Evolutionary conservation across 2,797 vertebrate genomes (phyloP), one percentile per base, ranked within the genome.

Genomic region (Micropoecilia bifurca): DNA sequence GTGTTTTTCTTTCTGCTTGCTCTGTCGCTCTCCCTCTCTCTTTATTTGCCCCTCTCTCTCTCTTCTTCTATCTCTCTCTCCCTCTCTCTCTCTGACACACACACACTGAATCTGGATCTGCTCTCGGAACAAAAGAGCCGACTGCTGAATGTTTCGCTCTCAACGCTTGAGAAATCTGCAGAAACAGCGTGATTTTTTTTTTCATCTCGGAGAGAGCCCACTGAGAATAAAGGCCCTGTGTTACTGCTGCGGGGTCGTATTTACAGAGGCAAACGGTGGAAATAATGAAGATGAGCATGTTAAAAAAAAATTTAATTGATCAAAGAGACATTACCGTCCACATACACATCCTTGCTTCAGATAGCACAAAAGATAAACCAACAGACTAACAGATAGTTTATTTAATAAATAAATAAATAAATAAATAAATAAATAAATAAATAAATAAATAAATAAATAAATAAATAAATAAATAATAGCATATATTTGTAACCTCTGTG

Each of bases 41-140:
- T 84, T 94, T 80, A 86, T 53, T 8, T 46, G 12, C 12, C 45
- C 12, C 45, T 45, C 45, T 46, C 10, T 46, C 45, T 46, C 45
- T 46, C 47, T 73, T n/a, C n/a, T n/a, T 46, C 45, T 47, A 3
- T 47, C 48, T 73, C 66, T 83, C 80, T n/a, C 55, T 36, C 68
- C 71, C 74, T 73, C 50, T 79, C 75, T 72, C 85, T 74, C 83
- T 79, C 88, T 59, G 77, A 63, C 75, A 48, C 75, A 18, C 50
- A 81, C 76, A 73, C 83, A 73, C 82, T 30, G 48, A 69, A 73
- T 69, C 63, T 25, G 71, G 81, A 83, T 91, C 83, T 88, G 91
- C 92, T 93, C 92, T 89, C 85, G 91, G 94, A 96, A 96, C 96
- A 97, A 97, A 96, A 96, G 96, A 96, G 90, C 75, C 83, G 80